Evolutionary conservation across 2,888 invertebrate species (phyloP), one percentile per base, ranked within the genome.

Genomic region (Apoderus coryli): DNA sequence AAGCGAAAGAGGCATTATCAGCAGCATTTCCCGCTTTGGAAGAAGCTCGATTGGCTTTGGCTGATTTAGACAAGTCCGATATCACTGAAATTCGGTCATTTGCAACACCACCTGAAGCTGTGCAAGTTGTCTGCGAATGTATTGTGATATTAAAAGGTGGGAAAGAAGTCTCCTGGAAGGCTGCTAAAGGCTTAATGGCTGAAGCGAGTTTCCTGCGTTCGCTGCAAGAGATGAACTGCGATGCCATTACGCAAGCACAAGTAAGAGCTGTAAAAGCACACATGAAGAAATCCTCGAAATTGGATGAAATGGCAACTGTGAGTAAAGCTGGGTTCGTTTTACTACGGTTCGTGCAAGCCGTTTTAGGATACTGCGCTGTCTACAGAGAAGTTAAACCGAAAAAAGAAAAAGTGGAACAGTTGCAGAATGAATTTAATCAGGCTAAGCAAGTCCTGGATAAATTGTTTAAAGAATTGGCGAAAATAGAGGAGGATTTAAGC

Each of bases 31-130:
- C 90, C 0, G 86, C 79, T 0, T 59, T 92, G 2, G 84, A 86
- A 47, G 72, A 72, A 6, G 89, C 90, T 0, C 64, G 80, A 34
- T 48, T 72, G 9, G 89, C 90, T 0, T 62, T 92, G 0, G 68
- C 76, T 0, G 82, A 86, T 41, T 60, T 92, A 25, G 85, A 89
- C 29, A 89, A 89, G 58, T 70, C 76, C 1, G 90, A 90, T 47
- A 89, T 92, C 43, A 88, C 88, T 12, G 89, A 92, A 62, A 89
- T 90, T 41, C 62, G 89, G 45, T 88, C 88, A 0, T 89, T 90
- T 50, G 82, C 86, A 5, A 88, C 86, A 1, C 90, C 90, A 0
- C 89, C 89, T 0, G 81, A 85, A 44, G 76, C 85, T 9, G 89
- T 90, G 14, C 88, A 89, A 63, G 66, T 77, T 1, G 81, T 92